Conservation (phyloP, 2,113 vertebrate genomes). For the Zosterops japonicus region DNA sequence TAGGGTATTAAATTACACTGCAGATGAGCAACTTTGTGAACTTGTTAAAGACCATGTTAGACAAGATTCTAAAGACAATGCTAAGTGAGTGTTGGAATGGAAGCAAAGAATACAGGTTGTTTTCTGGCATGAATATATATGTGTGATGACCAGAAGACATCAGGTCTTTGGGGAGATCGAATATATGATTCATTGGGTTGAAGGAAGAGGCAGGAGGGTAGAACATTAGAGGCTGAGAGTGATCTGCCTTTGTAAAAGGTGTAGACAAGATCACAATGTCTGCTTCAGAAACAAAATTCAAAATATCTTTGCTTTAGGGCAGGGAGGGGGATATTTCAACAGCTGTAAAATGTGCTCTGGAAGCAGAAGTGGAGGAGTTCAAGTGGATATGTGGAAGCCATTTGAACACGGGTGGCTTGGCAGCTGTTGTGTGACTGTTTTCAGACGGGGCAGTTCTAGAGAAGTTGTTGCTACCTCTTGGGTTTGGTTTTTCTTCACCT, state of each 20-base stretch:
- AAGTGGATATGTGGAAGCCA: rapidly evolving
- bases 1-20: background rate
- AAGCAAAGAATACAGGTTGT: background rate
- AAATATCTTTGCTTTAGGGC: background rate
- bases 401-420: rapidly evolving
- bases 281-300: background rate
- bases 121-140: rapidly evolving
- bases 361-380: rapidly evolving
- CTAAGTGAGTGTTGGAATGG: background rate
- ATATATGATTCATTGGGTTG: background rate
- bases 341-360: background rate
- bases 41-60: background rate
- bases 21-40: background rate
- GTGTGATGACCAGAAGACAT: background rate
- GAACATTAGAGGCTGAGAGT: background rate
- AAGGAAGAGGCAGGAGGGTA: background rate
- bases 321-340: background rate
- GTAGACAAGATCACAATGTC: background rate
- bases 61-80: background rate
- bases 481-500: no score
- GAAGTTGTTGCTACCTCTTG: background rate
- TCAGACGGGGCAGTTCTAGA: background rate
- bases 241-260: background rate
- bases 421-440: rapidly evolving
- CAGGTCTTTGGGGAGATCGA: background rate